Conservation (phyloP, 2,888 invertebrate species). For the Cataglyphis rosenhaueri region DNA sequence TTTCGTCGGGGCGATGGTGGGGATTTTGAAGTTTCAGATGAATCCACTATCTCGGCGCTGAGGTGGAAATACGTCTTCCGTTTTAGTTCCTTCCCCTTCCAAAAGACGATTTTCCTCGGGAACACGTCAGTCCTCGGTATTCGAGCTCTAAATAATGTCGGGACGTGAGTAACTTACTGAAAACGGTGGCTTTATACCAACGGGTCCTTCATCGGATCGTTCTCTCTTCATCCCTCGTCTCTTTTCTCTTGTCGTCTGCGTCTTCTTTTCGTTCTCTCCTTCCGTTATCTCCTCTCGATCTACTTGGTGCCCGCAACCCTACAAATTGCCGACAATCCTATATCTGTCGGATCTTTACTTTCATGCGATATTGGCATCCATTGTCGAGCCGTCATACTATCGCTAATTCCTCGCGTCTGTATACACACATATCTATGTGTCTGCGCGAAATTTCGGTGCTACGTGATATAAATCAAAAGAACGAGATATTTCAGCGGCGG, state of each 20-base stretch:
- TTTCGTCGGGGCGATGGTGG: constrained; percentile 25
- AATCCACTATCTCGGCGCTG: constrained; percentile 61
- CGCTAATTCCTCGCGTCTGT: constrained; percentile 56
- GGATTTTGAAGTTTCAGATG: constrained; percentile 64
- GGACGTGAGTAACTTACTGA: constrained; percentile 74
- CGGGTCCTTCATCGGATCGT: constrained; percentile 59
- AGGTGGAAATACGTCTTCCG: constrained; percentile 62
- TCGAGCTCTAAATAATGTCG: constrained; percentile 73
- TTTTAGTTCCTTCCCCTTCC: background rate
- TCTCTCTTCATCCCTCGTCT: constrained; percentile 26
- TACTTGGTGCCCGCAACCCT: constrained; percentile 43
- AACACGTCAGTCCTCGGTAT: constrained; percentile 69
- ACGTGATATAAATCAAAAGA: constrained; percentile 40
- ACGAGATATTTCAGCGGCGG: constrained; percentile 21
- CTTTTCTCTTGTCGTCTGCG: constrained; percentile 25
- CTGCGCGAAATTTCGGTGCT: constrained; percentile 31
- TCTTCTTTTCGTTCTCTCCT: constrained; percentile 15
- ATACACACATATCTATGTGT: background rate
- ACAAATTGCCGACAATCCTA: constrained; percentile 72
- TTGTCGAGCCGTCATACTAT: constrained; percentile 41
- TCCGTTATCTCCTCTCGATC: constrained; percentile 37
- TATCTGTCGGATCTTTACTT: constrained; percentile 60
- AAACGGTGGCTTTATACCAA: constrained; percentile 63
- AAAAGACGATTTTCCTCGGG: constrained; percentile 68
- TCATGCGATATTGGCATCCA: constrained; percentile 51